Conservation (phyloP, 1,140 invertebrate genomes). For the Drosophila nigromelanica region DNA sequence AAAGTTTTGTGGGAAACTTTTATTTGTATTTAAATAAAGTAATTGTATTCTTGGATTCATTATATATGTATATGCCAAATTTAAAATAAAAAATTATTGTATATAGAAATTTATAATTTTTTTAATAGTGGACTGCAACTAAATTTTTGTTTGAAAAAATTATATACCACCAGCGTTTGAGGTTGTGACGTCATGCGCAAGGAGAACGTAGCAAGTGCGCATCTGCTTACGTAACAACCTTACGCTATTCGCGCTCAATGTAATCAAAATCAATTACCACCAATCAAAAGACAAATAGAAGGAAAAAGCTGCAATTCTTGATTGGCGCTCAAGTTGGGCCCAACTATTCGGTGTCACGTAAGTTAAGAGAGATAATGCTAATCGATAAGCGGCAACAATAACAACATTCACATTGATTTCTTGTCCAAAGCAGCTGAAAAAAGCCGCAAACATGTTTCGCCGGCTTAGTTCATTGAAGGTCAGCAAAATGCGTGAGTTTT, state of each 20-base stretch:
- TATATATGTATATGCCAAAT: too few relatives aligned
- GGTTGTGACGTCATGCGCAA: not conserved
- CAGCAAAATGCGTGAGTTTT: constrained; percentile 60
- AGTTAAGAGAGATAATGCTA: constrained; percentile 40
- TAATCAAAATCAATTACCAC: constrained; percentile 69
- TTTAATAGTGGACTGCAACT: too few relatives aligned
- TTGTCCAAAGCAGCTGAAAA: constrained; percentile 23
- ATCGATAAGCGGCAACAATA: constrained; percentile 24
- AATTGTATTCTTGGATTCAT: too few relatives aligned
- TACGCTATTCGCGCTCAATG: not conserved
- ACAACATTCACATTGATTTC: constrained; percentile 48
- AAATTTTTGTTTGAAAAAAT: too few relatives aligned
- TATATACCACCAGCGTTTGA: too few relatives aligned
- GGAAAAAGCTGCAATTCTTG: not conserved
- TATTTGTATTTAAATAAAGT: too few relatives aligned
- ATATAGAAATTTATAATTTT: too few relatives aligned
- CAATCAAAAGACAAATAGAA: constrained; percentile 43
- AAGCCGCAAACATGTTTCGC: constrained; percentile 52
- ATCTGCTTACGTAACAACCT: not conserved
- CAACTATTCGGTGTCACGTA: constrained; percentile 5
- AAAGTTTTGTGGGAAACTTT: too few relatives aligned
- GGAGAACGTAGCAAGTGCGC: not conserved
- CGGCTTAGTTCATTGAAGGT: constrained; percentile 33
- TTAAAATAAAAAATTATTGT: too few relatives aligned
- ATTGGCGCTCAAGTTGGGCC: constrained; percentile 3